Evolutionary conservation across 1,140 invertebrate genomes (phyloP), one percentile per base, ranked within the genome.

Genomic region (Dendrolimus punctatus): DNA sequence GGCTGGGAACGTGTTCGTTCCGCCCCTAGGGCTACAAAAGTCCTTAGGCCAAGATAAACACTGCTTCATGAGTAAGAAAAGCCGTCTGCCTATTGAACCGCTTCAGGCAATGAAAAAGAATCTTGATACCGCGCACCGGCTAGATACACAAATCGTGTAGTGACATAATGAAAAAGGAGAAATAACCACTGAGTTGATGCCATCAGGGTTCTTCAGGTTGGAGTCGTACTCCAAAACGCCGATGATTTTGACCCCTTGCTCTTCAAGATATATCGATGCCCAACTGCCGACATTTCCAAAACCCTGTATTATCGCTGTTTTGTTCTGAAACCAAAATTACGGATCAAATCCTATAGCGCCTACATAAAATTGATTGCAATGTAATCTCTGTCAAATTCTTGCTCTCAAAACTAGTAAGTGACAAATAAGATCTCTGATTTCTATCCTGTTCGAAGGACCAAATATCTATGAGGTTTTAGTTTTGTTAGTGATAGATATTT

Each of bases 211-310:
- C 60, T 87, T 90, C 40, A 98, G 89, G 36, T 89, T 89, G 7
- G 90, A 91, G 74, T 96, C 91, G 36, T 80, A 70, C 80, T 98
- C 96, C 51, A 92, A 89, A 5, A 98, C 89, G 4, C 95, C 96
- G 61, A 97, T 91, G 60, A 95, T 91, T 63, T 91, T 93, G 4
- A 94, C 95, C 0, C 96, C 96, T 40, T 91, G 91, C 59, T 93
- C 82, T 60, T 92, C 88, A 0, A 97, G 87, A 76, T 95, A 95
- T 23, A 93, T 82, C 64, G 92, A 92, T 0, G 94, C 90, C 72
- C 95, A 93, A 7, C 93, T 89, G 58, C 96, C 96, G 1, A 98
- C 95, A 85, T 97, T 98, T 72, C 95, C 95, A 68, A 95, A 93
- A 5, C 95, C 96, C 89, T 97, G 95, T n/a, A 97, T 88, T 69